A percentile compares a stretch with the other conserved stretches of the same genome.
Evolutionary conservation across 2,113 vertebrate genomes (phyloP).

Genomic region (Poecile atricapillus): DNA sequence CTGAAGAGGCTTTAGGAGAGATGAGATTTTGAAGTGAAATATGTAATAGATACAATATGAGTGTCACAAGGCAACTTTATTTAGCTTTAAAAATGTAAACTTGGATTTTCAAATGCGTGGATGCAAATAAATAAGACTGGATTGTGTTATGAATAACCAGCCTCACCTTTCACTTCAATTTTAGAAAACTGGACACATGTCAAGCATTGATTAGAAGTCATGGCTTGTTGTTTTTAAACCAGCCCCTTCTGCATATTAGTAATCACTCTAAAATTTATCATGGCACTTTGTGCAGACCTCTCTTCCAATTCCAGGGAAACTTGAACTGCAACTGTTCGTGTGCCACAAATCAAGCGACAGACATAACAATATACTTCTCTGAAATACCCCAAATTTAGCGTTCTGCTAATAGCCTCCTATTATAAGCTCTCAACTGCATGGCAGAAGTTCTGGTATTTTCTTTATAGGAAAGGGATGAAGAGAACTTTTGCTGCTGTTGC

Average conservation of each 20-base stretch:
- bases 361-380: not conserved
- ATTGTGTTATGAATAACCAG: not conserved
- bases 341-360: not conserved
- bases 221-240: conserved; percentile 2
- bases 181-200: conserved; percentile 1
- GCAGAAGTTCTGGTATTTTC: conserved; percentile 20
- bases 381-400: not conserved
- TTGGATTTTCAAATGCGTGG: conserved; percentile 58
- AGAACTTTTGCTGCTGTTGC: not conserved
- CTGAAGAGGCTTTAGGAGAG: conserved; percentile 82
- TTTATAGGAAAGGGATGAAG: not conserved
- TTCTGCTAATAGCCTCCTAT: not conserved
- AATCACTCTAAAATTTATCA: not conserved
- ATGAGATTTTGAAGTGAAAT: conserved; percentile 85
- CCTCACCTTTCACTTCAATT: conserved; percentile 6
- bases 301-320: not conserved
- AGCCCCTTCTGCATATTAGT: not conserved
- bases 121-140: conserved; percentile 54
- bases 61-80: conserved; percentile 76
- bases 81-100: conserved; percentile 79
- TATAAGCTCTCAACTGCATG: not conserved
- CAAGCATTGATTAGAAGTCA: not conserved
- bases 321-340: not conserved
- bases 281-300: not conserved
- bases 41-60: conserved; percentile 82